phyloP scores from a whole-genome alignment of 1,140 invertebrate genomes.

The Micrasema minimum region DNA sequence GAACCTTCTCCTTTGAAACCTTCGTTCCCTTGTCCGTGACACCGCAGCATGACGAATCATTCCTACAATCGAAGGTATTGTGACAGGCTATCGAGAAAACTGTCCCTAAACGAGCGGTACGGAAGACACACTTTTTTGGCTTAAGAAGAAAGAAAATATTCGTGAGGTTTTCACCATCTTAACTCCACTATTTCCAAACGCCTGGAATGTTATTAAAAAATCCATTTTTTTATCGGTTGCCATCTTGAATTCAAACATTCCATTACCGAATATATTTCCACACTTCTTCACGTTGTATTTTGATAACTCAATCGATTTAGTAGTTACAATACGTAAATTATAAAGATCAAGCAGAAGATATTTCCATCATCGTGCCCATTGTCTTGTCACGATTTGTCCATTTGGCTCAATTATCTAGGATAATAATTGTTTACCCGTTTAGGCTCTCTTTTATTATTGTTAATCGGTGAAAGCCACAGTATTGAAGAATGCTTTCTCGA shows the following conservation, averaged over 20 bases:
- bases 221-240: too few species aligned
- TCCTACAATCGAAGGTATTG: constrained; percentile 35
- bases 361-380: constrained; percentile 17
- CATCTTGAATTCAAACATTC: too few species aligned
- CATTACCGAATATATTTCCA: background rate
- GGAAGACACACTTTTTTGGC: background rate
- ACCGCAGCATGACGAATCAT: constrained; percentile 34
- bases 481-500: background rate
- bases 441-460: constrained; percentile 7
- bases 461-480: constrained; percentile 11
- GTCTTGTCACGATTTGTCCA: constrained; percentile 18
- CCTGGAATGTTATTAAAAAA: background rate
- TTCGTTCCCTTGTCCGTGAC: constrained; percentile 12
- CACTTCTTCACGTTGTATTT: constrained; percentile 3
- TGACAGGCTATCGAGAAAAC: constrained; percentile 31
- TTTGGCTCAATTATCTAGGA: constrained; percentile 14
- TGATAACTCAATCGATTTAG: constrained; percentile 12
- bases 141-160: background rate
- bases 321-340: background rate
- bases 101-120: constrained; percentile 10
- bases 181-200: background rate
- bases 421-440: constrained; percentile 8
- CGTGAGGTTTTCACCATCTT: background rate
- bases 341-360: constrained; percentile 4
- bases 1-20: constrained; percentile 15